Evolutionary conservation across 2,888 invertebrate genomes (phyloP).

Genomic region (Molanna angustata): DNA sequence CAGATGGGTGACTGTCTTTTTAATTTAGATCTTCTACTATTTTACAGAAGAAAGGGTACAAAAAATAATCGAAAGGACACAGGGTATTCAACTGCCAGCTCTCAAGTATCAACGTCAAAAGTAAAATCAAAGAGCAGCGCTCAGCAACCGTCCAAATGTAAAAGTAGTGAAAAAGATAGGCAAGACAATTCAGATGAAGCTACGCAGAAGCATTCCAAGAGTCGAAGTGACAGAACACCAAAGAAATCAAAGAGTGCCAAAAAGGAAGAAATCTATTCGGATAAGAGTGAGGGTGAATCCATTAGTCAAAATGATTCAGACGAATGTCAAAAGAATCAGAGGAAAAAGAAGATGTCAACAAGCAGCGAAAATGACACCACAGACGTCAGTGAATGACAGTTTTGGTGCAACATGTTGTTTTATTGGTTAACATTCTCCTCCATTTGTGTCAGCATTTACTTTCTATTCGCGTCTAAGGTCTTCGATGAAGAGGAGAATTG

Average conservation of each 20-base stretch:
- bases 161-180: constrained; percentile 16
- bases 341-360: constrained; percentile 9
- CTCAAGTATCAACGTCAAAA: constrained; percentile 44
- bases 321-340: constrained; percentile 3
- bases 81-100: constrained; percentile 67
- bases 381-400: constrained; percentile 27
- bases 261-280: constrained; percentile 26
- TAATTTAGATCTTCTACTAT: too few relatives aligned
- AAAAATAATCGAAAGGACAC: constrained; percentile 56
- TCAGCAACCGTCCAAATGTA: constrained; percentile 11
- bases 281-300: constrained; percentile 22
- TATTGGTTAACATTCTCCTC: constrained; percentile 12
- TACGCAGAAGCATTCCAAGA: constrained; percentile 13
- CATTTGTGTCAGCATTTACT: constrained; percentile 19
- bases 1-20: too few relatives aligned
- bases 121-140: constrained; percentile 14
- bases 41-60: constrained; percentile 38
- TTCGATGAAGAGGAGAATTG: too few relatives aligned
- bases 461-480: constrained; percentile 22
- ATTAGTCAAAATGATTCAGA: constrained; percentile 17
- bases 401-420: constrained; percentile 22
- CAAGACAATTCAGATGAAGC: constrained; percentile 8
- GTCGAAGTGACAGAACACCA: constrained; percentile 7
- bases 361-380: constrained; percentile 20
- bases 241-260: constrained; percentile 12